Percentiles rank a stretch among this genome's conserved stretches.
These are phyloP conservation scores for Salvelinus namaycush DNA, from an alignment of 2,113 vertebrate genomes.

Conservation along the genomic window DNA sequence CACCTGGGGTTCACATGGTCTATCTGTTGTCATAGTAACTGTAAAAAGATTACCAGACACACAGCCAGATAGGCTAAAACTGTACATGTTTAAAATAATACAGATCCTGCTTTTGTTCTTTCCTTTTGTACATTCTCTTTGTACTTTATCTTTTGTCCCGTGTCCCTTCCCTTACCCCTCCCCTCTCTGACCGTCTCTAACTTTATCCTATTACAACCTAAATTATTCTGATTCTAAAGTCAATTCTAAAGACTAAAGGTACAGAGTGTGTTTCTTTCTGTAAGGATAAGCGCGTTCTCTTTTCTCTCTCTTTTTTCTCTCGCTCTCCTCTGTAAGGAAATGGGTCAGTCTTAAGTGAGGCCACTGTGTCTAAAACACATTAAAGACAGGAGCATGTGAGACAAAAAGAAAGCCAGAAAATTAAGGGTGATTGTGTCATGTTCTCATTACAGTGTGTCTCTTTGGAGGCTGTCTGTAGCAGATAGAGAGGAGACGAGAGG, in stretches of 20 bases:
- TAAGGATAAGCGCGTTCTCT: conserved; percentile 23
- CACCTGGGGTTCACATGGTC: not conserved
- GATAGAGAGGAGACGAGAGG: not conserved
- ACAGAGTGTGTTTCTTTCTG: conserved; percentile 13
- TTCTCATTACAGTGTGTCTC: not conserved
- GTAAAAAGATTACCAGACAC: not conserved
- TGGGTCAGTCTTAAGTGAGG: conserved; percentile 14
- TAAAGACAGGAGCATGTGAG: conserved; percentile 23
- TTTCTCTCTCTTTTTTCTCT: not conserved
- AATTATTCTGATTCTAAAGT: conserved; percentile 17
- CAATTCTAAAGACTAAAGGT: not conserved
- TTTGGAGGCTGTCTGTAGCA: not conserved
- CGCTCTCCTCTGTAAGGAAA: conserved; percentile 9
- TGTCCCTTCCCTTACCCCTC: conserved; percentile 31
- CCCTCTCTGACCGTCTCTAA: conserved; percentile 28
- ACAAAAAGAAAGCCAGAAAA: not conserved
- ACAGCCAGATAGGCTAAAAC: not conserved
- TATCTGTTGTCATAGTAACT: no score
- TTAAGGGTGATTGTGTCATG: not conserved
- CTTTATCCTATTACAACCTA: conserved; percentile 29
- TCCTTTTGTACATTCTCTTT: no score
- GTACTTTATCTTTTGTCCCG: conserved; percentile 15
- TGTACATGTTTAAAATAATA: not conserved
- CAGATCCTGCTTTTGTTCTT: conserved; percentile 25
- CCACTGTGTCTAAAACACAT: conserved; percentile 8